Percentiles rank a stretch among this genome's conserved stretches.
Evolutionary conservation across 2,113 vertebrate species (phyloP).

Genomic region (Silurus meridionalis): DNA sequence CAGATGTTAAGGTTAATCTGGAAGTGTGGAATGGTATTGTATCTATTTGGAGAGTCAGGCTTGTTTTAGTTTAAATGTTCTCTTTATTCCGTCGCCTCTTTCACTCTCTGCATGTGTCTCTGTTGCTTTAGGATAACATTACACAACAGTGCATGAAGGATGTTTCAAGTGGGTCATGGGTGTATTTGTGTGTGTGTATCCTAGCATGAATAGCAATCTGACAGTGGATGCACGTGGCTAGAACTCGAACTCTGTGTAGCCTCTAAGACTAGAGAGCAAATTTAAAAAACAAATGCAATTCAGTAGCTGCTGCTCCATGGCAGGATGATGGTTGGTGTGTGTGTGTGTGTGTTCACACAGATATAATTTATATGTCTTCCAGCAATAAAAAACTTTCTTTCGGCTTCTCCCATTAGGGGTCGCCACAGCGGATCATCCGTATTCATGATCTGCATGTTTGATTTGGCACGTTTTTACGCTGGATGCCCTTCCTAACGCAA

Average conservation of each 20-base stretch:
- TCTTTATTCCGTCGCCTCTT: background rate
- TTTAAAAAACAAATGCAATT: background rate
- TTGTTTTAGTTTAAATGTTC: background rate
- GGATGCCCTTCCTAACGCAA: no score
- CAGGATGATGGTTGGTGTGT: background rate
- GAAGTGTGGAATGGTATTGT: background rate
- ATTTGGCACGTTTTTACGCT: no score
- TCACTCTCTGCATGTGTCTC: background rate
- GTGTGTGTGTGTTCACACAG: background rate
- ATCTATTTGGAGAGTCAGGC: background rate
- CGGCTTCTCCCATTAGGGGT: no score
- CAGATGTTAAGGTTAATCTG: background rate
- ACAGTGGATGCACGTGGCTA: background rate
- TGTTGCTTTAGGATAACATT: slow-evolving; percentile 23
- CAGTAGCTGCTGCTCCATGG: no score
- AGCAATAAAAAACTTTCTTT: background rate
- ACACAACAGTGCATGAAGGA: slow-evolving; percentile 43
- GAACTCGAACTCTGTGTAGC: background rate
- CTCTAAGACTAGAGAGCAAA: background rate
- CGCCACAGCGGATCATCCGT: no score
- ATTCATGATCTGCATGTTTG: no score
- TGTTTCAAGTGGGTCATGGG: slow-evolving; percentile 22
- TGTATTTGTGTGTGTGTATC: background rate
- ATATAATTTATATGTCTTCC: background rate
- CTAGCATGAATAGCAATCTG: slow-evolving; percentile 6